Evolutionary conservation across 2,113 vertebrate genomes (phyloP).

Genomic region (Phalacrocorax pelagicus): DNA sequence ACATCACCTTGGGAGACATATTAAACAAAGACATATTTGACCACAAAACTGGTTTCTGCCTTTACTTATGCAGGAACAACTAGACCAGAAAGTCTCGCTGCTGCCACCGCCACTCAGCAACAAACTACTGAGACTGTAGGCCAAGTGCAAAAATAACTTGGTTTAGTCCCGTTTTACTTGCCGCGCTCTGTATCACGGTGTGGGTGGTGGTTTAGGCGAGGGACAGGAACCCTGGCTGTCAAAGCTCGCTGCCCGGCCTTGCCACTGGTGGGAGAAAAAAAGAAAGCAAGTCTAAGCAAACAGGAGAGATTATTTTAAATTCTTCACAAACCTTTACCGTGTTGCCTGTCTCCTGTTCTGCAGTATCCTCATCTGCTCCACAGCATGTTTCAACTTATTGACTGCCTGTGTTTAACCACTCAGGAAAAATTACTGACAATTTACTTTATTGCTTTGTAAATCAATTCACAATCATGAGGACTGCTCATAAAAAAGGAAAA

Average conservation of each 20-base stretch:
- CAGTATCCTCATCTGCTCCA: background rate
- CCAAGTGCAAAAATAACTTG: conserved; percentile 39
- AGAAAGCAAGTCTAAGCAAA: background rate
- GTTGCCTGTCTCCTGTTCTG: background rate
- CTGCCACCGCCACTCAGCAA: background rate
- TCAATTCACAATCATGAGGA: background rate
- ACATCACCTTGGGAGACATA: conserved; percentile 71
- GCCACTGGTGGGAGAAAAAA: conserved; percentile 83
- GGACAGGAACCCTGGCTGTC: conserved; percentile 97
- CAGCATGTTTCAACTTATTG: fast-evolving
- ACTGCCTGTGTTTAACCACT: fast-evolving
- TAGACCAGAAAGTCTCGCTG: background rate
- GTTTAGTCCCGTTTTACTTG: conserved; percentile 14
- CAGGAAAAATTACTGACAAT: background rate
- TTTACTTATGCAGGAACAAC: conserved; percentile 46
- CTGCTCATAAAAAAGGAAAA: background rate
- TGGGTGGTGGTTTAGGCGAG: conserved; percentile 89
- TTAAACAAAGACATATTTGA: conserved; percentile 70
- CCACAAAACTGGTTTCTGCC: conserved; percentile 62
- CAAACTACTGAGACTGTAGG: conserved; percentile 19
- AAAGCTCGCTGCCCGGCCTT: conserved; percentile 92
- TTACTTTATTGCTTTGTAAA: background rate
- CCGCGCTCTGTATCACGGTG: conserved; percentile 76
- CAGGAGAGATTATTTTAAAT: background rate
- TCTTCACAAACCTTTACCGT: background rate